Base-by-base conservation (phyloP, 92 coral and sea anemone species). In the Galaxea fascicularis region DNA sequence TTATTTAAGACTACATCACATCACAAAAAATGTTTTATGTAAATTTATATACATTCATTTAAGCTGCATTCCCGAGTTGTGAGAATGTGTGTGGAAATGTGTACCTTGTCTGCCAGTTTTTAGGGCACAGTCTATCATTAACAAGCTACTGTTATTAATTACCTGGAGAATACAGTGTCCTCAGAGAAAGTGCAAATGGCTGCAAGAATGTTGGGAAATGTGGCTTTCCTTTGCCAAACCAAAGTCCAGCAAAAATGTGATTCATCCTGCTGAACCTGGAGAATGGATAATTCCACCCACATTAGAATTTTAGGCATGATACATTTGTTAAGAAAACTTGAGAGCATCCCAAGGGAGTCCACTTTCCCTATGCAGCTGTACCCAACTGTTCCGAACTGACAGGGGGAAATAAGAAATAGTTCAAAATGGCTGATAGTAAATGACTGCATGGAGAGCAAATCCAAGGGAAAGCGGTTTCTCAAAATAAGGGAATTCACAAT, bases 221-320 rank as follows among this genome's bases (percentile, higher is more conserved):
- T 1, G 89, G 89, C 25, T 85, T 85, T 46, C 89, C 84, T 85
- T 85, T 85, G 10, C 89, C 84, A 76, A 85, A 85, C 84, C 89
- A 85, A 60, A 85, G 65, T 65, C 89, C 84, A 28, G 89, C 89
- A 67, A 85, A 85, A 56, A 85, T 77, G 51, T 84, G 82, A 76
- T 85, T 63, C 45, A 10, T 53, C 63, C 89, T 65, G 26, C 89
- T 76, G 63, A 85, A 85, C 75, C 77, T 85, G 64, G 22, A n/a
- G 64, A 58, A 58, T 58, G 22, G 22, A 16, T 13, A 49, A 77
- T 3, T 8, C 21, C 20, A 68, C 22, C 4, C 22, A 58, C 64
- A 20, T 58, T 58, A 58, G 73, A 46, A 67, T 67, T 29, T 28
- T 1, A 30, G 11, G 15, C 28, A 29, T 31, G 73, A 67, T 29